These are phyloP conservation scores for Hesperia comma DNA, from an alignment of 2,888 invertebrate species.

Conservation along the genomic window DNA sequence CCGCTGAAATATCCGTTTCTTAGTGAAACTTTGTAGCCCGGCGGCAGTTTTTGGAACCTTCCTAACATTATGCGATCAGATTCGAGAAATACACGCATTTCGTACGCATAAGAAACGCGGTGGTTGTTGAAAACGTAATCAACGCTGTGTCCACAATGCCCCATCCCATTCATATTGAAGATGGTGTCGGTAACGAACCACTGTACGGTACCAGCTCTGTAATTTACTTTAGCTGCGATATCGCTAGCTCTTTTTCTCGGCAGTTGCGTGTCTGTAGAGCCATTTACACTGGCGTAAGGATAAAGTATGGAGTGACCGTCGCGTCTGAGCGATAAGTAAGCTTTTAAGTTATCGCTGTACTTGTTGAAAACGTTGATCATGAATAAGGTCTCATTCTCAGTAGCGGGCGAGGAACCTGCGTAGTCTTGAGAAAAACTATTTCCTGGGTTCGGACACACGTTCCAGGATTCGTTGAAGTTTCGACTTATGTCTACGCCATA, in stretches of 20 bases:
- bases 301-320: constrained; percentile 87
- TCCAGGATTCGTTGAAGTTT: constrained; percentile 69
- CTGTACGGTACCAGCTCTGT: constrained; percentile 59
- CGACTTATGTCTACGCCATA: constrained; percentile 69
- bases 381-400: constrained; percentile 86
- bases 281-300: constrained; percentile 83
- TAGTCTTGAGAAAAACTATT: constrained; percentile 66
- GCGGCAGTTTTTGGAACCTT: constrained; percentile 66
- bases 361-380: constrained; percentile 82
- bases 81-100: constrained; percentile 72
- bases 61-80: constrained; percentile 57
- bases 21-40: constrained; percentile 59
- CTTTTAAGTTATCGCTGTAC: constrained; percentile 75
- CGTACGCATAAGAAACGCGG: constrained; percentile 58
- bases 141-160: constrained; percentile 71
- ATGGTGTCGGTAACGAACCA: constrained; percentile 62
- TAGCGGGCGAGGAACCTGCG: constrained; percentile 83
- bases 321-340: constrained; percentile 89
- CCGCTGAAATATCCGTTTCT: constrained; percentile 67
- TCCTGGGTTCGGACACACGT: constrained; percentile 49
- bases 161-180: constrained; percentile 55
- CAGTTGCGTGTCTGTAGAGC: constrained; percentile 31
- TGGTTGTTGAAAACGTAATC: constrained; percentile 61
- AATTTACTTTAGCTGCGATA: constrained; percentile 63
- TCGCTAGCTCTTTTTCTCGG: constrained; percentile 54